These are phyloP conservation scores for Rhizomys pruinosus DNA, from an alignment of 2,113 vertebrate genomes.

Conservation along the genomic window DNA sequence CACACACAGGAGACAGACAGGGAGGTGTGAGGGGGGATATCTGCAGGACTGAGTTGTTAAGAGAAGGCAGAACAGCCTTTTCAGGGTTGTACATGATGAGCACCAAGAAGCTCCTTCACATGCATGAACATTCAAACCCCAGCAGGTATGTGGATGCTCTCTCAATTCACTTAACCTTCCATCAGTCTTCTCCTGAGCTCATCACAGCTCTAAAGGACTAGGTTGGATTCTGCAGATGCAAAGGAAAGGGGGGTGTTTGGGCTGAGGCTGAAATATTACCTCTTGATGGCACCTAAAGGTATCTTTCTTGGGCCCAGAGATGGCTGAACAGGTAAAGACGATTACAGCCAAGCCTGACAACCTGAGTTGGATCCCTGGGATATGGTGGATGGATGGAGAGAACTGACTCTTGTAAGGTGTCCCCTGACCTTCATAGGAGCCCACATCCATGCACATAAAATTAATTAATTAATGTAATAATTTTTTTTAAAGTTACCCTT, in stretches of 20 bases:
- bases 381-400: not conserved
- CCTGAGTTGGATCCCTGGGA: not conserved
- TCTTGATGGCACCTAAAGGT: not conserved
- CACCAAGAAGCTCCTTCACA: conserved; percentile 23
- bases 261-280: conserved; percentile 33
- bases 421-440: not conserved
- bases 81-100: conserved; percentile 45
- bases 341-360: not conserved
- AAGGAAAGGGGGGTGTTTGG: not conserved
- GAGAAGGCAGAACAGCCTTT: not conserved
- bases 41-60: not conserved
- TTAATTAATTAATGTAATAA: not conserved
- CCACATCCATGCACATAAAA: too few species aligned
- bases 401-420: too few species aligned
- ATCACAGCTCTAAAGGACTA: not conserved
- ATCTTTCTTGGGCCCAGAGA: not conserved
- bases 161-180: conserved; percentile 29
- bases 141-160: conserved; percentile 35
- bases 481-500: conserved; percentile 11
- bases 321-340: not conserved
- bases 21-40: not conserved
- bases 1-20: not conserved
- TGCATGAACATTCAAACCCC: not conserved
- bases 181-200: conserved; percentile 2
- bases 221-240: conserved; percentile 9